Evolutionary conservation across 2,113 vertebrate genomes (phyloP), one percentile per base, ranked within the genome.

Genomic region (Microtus oregoni): DNA sequence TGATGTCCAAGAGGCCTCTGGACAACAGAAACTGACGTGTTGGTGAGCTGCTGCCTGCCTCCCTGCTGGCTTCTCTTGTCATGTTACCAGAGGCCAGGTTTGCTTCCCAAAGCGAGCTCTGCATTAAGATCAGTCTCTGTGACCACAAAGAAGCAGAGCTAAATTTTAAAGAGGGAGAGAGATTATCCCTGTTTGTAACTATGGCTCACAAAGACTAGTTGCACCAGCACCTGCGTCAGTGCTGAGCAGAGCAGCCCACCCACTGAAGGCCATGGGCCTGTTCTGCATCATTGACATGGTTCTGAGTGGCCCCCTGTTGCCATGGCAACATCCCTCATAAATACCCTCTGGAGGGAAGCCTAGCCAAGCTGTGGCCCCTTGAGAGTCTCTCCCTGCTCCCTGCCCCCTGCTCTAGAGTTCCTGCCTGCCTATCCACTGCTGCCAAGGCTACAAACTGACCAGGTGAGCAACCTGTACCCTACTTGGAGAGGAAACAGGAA

Each of bases 191-290:
- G 96, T 97, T 93, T 88, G 55, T 70, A 82, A 61, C 94, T 7
- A 0, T 0, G 72, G 94, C 92, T 44, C 67, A 70, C 61, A 73
- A 77, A 92, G 95, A 73, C 38, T 88, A 93, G 7, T 97, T 87
- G 70, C 97, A 95, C 96, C 96, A 92, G 96, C 1, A 13, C 38
- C 96, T 97, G 86, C 89, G 81, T 98, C 97, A 96, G 81, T 96
- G 70, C 94, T 95, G 92, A 97, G 81, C 28, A 1, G 1, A 7
- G 24, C 24, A n/a, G 38, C 63, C 78, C 12, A 35, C 11, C 38
- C 1, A 0, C 22, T 44, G 22, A 14, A 79, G 20, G 22, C 35
- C 11, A 7, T 26, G 22, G 58, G 87, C 72, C 94, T 91, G 87
- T 91, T 79, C 70, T 81, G 17, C 7, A 0, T 61, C 97, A 93